Evolutionary conservation across 2,113 vertebrate genomes (phyloP).

Genomic region (Aythya baeri): DNA sequence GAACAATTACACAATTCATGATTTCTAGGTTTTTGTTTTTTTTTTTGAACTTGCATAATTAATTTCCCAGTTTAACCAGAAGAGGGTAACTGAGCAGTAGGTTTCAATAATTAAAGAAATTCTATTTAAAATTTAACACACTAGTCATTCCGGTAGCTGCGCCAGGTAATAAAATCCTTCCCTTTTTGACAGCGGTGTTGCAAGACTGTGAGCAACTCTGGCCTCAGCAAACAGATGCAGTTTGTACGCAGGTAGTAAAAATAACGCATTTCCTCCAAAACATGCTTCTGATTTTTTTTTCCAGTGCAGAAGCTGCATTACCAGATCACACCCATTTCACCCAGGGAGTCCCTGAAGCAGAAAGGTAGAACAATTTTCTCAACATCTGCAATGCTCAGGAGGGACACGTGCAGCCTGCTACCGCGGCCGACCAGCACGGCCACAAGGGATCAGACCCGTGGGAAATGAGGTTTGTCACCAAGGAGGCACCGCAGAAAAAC

Average conservation of each 20-base stretch:
- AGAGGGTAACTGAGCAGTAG: background rate
- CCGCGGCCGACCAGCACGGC: background rate
- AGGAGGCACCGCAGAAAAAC: background rate
- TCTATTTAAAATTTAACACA: slow-evolving; percentile 61
- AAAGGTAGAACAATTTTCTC: background rate
- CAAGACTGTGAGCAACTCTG: background rate
- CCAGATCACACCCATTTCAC: background rate
- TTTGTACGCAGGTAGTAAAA: background rate
- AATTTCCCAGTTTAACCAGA: background rate
- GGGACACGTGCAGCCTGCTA: background rate
- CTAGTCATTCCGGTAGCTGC: background rate
- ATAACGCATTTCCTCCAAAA: background rate
- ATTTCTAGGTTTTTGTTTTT: background rate
- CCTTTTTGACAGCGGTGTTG: background rate
- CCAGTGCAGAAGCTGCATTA: rapidly evolving
- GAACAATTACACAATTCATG: background rate
- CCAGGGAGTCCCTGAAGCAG: background rate
- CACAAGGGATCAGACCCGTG: background rate
- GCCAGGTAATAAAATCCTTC: slow-evolving; percentile 39
- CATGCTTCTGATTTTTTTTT: background rate
- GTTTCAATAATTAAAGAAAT: slow-evolving; percentile 62
- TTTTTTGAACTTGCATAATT: background rate
- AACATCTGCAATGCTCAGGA: background rate
- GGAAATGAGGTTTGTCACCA: background rate
- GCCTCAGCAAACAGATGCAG: background rate